Base-by-base conservation (phyloP, 2,888 invertebrate genomes). In the Cynaeus angustus region DNA sequence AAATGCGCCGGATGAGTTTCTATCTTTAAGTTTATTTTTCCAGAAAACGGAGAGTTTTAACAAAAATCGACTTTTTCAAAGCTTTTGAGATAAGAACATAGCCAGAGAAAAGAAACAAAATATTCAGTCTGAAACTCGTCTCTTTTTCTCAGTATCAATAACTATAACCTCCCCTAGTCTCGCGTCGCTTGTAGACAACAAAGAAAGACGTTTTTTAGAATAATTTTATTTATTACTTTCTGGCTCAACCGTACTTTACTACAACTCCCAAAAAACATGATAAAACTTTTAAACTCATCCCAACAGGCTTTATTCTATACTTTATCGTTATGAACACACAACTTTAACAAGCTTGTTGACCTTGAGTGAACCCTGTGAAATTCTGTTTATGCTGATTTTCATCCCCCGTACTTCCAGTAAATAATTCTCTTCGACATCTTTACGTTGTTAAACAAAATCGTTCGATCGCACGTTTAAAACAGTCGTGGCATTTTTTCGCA, bases 211-310 rank as follows among this genome's bases (percentile, higher is more conserved):
- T 43, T 13, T 13, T 43, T 10, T 12, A 6, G 9, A 7, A 48
- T 28, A 50, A 50, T 7, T 50, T 50, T 50, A 50, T 50, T 50
- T 50, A 50, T 50, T 7, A 50, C 26, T 5, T 50, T 50, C 8
- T 14, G 46, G 4, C 21, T 3, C 7, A n/a, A 5, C 6, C 9
- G 21, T 14, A 46, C 16, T 46, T 46, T 46, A 14, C 14, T 21
- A 16, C 16, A 46, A 9, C 21, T n/a, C 46, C 21, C 21, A 13
- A 16, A 28, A 50, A 50, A 50, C 50, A 50, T 50, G 50, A 50
- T 30, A 50, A 50, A 50, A 50, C 50, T 50, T 50, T 50, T 50
- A 50, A 50, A 26, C 30, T 50, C 28, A 10, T 13, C 30, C 50
- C 50, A 2, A 16, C 46, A 14, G 46, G 9, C 12, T 4, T 50